Conservation (phyloP, 2,113 vertebrate genomes). For the Kryptolebias marmoratus region DNA sequence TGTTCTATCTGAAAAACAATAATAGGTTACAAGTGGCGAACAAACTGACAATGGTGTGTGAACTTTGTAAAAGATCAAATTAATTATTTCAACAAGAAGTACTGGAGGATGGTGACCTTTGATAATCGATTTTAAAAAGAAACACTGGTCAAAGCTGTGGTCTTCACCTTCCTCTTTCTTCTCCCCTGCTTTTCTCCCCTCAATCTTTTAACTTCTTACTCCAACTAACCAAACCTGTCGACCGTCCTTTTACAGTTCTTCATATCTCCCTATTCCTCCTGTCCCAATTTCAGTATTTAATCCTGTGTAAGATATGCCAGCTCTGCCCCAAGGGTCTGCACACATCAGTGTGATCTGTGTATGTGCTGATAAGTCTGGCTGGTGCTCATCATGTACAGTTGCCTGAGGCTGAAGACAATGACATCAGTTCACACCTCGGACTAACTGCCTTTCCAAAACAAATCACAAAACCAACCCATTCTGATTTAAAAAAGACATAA, state of each 20-base stretch:
- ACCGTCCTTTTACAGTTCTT: slow-evolving; percentile 40
- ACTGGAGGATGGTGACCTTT: slow-evolving; percentile 10
- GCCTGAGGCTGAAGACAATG: slow-evolving; percentile 67
- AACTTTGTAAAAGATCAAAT: background rate
- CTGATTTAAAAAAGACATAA: slow-evolving; percentile 46
- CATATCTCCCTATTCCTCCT: slow-evolving; percentile 45
- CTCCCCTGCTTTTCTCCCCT: slow-evolving; percentile 4
- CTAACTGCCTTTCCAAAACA: slow-evolving; percentile 57
- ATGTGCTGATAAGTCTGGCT: slow-evolving; percentile 65
- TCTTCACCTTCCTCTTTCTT: slow-evolving; percentile 7
- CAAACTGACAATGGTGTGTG: background rate
- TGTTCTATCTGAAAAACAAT: background rate
- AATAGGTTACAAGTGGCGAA: background rate
- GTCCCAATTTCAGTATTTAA: slow-evolving; percentile 70
- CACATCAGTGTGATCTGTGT: slow-evolving; percentile 71
- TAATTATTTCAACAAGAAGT: background rate
- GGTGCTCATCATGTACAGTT: slow-evolving; percentile 63
- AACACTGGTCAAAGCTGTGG: slow-evolving; percentile 1
- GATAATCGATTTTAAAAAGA: slow-evolving; percentile 21
- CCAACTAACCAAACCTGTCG: slow-evolving; percentile 21
- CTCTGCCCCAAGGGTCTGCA: slow-evolving; percentile 64
- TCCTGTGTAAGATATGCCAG: slow-evolving; percentile 67
- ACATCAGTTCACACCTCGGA: slow-evolving; percentile 62
- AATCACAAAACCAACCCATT: slow-evolving; percentile 56
- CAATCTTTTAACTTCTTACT: slow-evolving; percentile 16